Percentiles rank a stretch among this genome's conserved stretches.
phyloP scores from a whole-genome alignment of 2,888 invertebrate species.

The Calephelis perditalis region DNA sequence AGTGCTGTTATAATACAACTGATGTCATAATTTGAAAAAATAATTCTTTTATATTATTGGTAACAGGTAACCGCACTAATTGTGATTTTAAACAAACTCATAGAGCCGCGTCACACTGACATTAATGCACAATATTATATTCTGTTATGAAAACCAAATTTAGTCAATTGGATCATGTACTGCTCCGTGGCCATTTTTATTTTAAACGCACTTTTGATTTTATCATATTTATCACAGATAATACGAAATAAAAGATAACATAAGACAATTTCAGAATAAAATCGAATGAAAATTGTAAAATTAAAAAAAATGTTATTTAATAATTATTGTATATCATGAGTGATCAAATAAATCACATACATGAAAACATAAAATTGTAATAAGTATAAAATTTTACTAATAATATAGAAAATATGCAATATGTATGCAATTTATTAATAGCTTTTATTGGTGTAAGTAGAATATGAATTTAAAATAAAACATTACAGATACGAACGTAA shows the following conservation, averaged over 20 bases:
- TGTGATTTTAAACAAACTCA: neutral
- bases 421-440: no score
- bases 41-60: conserved; percentile 10
- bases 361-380: no score
- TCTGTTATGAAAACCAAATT: neutral
- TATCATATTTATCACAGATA: conserved; percentile 73
- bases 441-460: no score
- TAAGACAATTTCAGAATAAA: conserved; percentile 6
- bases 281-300: neutral
- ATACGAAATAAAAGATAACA: conserved; percentile 44
- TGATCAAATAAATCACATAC: no score
- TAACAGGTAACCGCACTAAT: conserved; percentile 7
- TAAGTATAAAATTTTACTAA: no score
- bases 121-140: conserved; percentile 4
- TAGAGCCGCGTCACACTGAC: neutral
- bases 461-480: no score
- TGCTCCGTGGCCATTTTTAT: neutral
- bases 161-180: neutral
- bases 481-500: no score
- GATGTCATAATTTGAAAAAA: conserved; percentile 24
- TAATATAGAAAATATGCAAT: no score
- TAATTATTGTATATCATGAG: no score
- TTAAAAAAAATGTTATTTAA: no score
- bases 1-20: conserved; percentile 30
- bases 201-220: conserved; percentile 25